Evolutionary conservation across 1,140 invertebrate genomes (phyloP), one percentile per base, ranked within the genome.

Genomic region (Ooceraea biroi): DNA sequence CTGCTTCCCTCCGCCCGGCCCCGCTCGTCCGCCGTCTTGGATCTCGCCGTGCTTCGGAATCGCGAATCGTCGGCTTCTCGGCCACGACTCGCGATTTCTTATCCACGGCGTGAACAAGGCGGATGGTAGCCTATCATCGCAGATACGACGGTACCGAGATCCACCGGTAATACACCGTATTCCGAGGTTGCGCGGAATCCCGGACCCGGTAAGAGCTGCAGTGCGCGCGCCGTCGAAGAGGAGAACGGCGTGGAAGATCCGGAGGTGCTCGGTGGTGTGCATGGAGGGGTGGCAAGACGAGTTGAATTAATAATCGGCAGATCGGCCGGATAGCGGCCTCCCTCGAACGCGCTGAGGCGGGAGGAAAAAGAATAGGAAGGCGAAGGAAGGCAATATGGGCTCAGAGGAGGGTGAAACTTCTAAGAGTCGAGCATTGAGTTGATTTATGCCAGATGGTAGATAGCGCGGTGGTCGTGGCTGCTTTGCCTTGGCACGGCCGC

Each of bases 371-470:
- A 89, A 89, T 88, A 90, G 89, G 87, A 84, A 68, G 63, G 83
- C 73, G 73, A 83, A 83, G 74, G 84, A 82, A 87, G 84, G 82
- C 89, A 90, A 89, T 92, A 91, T 91, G 86, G 78, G 88, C 86
- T 92, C 91, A 90, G 90, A 77, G 85, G 90, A 89, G 91, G 88
- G 86, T 84, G 89, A 88, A 89, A 76, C 83, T 87, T 88, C 88
- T 89, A 89, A 89, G 90, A 90, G 87, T 85, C 87, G 87, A 91
- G 91, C 90, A 92, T 90, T 89, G 91, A 92, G 90, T 93, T 93
- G 92, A 93, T 93, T 93, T 93, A 93, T 92, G 89, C 92, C 90
- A 93, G 92, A 93, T 93, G 90, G 89, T 90, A 93, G 92, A 93
- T 93, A 93, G 85, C 83, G 80, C 66, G 68, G 86, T 71, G 88